A percentile compares a stretch with the other conserved stretches of the same genome.
Evolutionary conservation across 2,113 vertebrate species (phyloP).

Genomic region (Gallinago media): DNA sequence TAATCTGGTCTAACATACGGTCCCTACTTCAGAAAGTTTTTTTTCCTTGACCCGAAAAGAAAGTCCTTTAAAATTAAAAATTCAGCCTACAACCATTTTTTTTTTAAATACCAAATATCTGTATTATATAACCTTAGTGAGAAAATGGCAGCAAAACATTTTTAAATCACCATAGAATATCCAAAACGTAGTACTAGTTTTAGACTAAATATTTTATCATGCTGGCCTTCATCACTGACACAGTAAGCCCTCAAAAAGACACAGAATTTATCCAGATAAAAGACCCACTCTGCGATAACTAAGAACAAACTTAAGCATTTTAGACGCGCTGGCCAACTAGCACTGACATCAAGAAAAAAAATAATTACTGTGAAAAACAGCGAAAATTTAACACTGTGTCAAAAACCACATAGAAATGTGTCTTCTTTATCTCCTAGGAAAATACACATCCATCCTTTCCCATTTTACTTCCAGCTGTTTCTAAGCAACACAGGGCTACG

Average conservation of each 20-base stretch:
- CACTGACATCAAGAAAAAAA: fast-evolving
- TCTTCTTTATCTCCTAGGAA: fast-evolving
- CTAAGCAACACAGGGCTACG: fast-evolving
- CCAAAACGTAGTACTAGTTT: not conserved
- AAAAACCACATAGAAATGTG: fast-evolving
- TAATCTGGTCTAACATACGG: not conserved
- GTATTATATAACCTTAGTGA: not conserved
- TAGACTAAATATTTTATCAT: not conserved
- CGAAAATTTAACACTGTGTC: fast-evolving
- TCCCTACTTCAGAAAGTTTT: not conserved
- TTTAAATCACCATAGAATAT: not conserved
- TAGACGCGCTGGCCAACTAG: fast-evolving
- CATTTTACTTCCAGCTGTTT: fast-evolving
- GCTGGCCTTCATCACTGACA: not conserved
- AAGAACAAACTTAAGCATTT: not conserved
- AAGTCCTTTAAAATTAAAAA: not conserved
- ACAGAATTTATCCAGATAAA: not conserved
- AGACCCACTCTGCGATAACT: not conserved
- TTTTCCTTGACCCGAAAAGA: too few species aligned
- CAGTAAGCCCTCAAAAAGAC: not conserved
- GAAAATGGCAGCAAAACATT: fast-evolving
- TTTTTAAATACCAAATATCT: not conserved
- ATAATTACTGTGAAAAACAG: not conserved
- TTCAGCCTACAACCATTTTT: fast-evolving
- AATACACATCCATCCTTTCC: fast-evolving